These are phyloP conservation scores for Ischnus inquisitorius DNA, from an alignment of 2,888 invertebrate genomes.

Conservation along the genomic window DNA sequence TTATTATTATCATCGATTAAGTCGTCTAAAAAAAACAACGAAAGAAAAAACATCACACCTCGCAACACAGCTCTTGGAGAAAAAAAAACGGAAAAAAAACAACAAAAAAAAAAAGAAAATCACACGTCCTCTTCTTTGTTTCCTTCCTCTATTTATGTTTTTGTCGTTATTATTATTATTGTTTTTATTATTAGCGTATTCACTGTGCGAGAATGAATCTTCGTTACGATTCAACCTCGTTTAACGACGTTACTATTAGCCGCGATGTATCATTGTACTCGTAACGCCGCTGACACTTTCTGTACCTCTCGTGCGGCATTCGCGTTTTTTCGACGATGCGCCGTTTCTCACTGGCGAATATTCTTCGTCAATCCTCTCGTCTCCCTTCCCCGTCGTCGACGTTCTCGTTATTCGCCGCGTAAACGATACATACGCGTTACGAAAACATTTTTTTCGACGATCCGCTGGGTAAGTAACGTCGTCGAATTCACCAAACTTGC, in stretches of 20 bases:
- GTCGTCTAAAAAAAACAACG: not conserved
- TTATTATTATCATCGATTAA: not conserved
- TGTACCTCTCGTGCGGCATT: slow-evolving; percentile 32
- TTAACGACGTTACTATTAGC: slow-evolving; percentile 2
- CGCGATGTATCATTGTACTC: slow-evolving; percentile 41
- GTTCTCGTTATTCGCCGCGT: not conserved
- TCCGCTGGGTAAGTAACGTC: not conserved
- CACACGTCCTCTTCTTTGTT: not conserved
- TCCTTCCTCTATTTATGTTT: not conserved
- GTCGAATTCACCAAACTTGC: not conserved
- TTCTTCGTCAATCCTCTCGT: not conserved
- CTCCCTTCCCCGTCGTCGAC: not conserved
- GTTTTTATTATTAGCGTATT: slow-evolving; percentile 7
- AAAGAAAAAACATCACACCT: slow-evolving; percentile 7
- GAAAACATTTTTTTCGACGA: not conserved
- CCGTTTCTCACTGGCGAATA: not conserved
- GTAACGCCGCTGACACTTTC: slow-evolving; percentile 26
- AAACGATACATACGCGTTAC: not conserved
- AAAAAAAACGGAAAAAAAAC: not conserved
- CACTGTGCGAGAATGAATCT: slow-evolving; percentile 24
- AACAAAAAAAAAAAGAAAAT: not conserved
- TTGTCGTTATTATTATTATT: not conserved
- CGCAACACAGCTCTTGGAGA: not conserved
- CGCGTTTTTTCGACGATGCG: slow-evolving; percentile 15
- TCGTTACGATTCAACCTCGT: slow-evolving; percentile 45